Evolutionary conservation across 2,113 vertebrate genomes (phyloP).

Genomic region (Eretmochelys imbricata): DNA sequence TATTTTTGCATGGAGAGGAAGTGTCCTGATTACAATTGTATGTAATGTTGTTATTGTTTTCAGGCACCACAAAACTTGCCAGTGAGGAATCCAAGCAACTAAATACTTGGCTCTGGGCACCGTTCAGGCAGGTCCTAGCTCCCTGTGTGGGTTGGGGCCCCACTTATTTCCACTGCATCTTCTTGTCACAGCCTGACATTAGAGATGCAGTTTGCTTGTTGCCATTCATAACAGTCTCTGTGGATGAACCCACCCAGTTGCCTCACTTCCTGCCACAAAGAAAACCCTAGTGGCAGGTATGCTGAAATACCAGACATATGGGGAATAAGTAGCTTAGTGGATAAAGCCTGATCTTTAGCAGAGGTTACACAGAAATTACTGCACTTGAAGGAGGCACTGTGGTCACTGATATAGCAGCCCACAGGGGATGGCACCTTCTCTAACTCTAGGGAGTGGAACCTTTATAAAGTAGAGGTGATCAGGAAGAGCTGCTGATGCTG

Average conservation of each 20-base stretch:
- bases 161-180: not conserved
- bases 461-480: not conserved
- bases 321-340: not conserved
- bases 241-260: not conserved
- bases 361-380: not conserved
- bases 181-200: not conserved
- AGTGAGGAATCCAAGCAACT: not conserved
- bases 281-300: not conserved
- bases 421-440: not conserved
- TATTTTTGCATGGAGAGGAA: not conserved
- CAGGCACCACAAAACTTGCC: slow-evolving; percentile 21
- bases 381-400: not conserved
- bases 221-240: not conserved
- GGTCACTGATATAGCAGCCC: not conserved
- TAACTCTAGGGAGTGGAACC: not conserved
- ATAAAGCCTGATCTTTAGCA: not conserved
- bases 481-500: not conserved
- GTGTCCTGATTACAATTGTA: not conserved
- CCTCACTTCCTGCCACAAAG: not conserved
- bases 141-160: not conserved
- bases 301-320: not conserved
- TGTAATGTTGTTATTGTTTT: not conserved
- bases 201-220: fast-evolving
- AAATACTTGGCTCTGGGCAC: not conserved
- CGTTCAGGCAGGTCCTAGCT: not conserved